phyloP scores from a whole-genome alignment of 2,888 invertebrate genomes.

The Cylindroiulus punctatus region DNA sequence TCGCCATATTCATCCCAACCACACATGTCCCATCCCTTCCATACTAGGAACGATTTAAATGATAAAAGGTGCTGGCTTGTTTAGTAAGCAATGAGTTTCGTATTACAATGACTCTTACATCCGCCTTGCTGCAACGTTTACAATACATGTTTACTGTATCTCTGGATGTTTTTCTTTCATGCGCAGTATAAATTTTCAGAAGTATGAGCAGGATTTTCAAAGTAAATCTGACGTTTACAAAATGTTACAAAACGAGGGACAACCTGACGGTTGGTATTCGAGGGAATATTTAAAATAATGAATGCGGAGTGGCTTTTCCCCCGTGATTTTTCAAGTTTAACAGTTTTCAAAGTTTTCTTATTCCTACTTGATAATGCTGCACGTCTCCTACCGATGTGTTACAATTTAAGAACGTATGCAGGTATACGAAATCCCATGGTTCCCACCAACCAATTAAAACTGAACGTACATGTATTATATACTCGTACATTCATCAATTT shows the following conservation, averaged over 20 bases:
- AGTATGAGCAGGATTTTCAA: conserved; percentile 51
- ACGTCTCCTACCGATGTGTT: conserved; percentile 28
- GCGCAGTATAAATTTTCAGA: conserved; percentile 54
- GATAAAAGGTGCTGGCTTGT: background rate
- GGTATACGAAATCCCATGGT: background rate
- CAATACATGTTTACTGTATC: conserved; percentile 22
- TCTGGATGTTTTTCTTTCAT: conserved; percentile 50
- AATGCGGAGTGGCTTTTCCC: background rate
- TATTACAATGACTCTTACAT: background rate
- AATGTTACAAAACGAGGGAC: conserved; percentile 44
- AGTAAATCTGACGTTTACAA: conserved; percentile 51
- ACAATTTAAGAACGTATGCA: background rate
- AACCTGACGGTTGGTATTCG: conserved; percentile 47
- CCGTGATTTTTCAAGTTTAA: conserved; percentile 11
- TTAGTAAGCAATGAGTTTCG: background rate
- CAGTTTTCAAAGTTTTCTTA: background rate
- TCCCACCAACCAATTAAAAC: background rate
- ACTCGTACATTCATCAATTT: background rate
- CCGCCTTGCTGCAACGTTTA: background rate
- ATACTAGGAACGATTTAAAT: background rate
- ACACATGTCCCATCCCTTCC: background rate
- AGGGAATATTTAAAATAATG: background rate
- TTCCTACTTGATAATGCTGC: background rate
- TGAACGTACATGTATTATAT: too few species aligned
- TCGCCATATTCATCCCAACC: background rate